Conservation (phyloP, 92 coral and sea anemone genomes). For the Epizoanthus stellaris region DNA sequence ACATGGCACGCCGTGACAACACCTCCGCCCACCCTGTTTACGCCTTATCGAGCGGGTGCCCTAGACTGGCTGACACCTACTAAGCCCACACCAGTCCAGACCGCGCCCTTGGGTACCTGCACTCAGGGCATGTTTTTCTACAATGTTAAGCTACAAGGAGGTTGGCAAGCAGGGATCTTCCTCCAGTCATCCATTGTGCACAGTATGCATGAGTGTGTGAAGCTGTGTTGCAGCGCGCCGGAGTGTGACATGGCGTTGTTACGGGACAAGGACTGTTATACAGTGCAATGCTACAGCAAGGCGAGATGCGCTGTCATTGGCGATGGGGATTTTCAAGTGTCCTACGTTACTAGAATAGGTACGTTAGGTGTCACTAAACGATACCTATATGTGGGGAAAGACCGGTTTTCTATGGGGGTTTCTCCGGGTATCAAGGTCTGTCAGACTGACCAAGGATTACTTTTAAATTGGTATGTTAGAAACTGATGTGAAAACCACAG, state of each 20-base stretch:
- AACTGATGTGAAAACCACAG: too few relatives aligned
- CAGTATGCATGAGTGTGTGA: conserved; percentile 80
- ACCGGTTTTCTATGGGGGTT: too few relatives aligned
- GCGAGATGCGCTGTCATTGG: conserved; percentile 78
- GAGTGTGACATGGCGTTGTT: conserved; percentile 88
- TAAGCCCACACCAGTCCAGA: conserved; percentile 46
- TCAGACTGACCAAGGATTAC: too few relatives aligned
- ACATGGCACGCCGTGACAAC: conserved; percentile 47
- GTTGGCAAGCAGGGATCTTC: conserved; percentile 82
- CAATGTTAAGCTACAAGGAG: conserved; percentile 82
- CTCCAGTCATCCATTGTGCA: conserved; percentile 56
- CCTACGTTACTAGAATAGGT: conserved; percentile 84
- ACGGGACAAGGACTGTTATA: conserved; percentile 69
- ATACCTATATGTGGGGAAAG: too few relatives aligned
- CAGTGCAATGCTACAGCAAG: conserved; percentile 77
- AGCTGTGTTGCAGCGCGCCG: conserved; percentile 77
- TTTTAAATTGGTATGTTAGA: too few relatives aligned
- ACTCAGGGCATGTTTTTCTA: conserved; percentile 88
- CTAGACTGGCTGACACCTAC: conserved; percentile 45
- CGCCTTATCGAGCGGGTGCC: conserved; percentile 50
- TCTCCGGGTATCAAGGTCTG: too few relatives aligned
- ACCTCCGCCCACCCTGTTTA: conserved; percentile 27
- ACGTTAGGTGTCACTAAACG: background rate
- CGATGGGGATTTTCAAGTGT: conserved; percentile 80
- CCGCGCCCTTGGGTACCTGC: conserved; percentile 62